These are phyloP conservation scores for Lycocorax pyrrhopterus DNA, from an alignment of 2,113 vertebrate genomes.

Conservation along the genomic window DNA sequence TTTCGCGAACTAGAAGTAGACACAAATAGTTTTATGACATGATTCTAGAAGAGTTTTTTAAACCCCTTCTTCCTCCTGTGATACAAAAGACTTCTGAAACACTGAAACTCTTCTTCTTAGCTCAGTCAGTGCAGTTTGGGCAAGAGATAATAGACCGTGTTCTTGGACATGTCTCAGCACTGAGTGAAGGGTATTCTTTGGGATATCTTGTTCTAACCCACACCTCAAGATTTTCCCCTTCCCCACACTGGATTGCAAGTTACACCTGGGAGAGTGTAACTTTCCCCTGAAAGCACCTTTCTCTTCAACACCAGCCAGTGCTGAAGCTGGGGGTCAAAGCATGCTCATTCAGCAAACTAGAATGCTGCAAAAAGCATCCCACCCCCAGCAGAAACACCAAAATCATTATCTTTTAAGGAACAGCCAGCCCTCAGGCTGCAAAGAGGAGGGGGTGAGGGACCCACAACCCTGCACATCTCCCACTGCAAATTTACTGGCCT, in stretches of 20 bases:
- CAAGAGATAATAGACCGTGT: neutral
- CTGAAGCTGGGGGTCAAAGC: neutral
- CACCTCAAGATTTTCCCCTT: neutral
- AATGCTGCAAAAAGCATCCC: neutral
- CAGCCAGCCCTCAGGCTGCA: conserved; percentile 7
- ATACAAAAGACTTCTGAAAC: neutral
- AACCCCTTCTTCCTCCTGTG: neutral
- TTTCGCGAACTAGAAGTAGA: neutral
- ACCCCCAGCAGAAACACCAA: neutral
- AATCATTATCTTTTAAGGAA: conserved; percentile 1
- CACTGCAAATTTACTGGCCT: conserved; percentile 37
- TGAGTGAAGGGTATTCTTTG: neutral
- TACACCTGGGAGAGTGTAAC: neutral
- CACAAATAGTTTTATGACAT: neutral
- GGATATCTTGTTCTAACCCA: neutral
- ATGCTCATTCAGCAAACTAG: neutral
- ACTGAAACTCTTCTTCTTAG: neutral
- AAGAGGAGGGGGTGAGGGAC: neutral
- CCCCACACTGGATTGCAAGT: neutral
- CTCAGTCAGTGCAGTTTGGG: neutral
- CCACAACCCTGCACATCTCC: neutral
- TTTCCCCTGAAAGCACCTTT: neutral
- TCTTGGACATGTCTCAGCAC: neutral
- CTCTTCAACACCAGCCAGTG: neutral
- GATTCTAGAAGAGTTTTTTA: neutral